Percentiles rank a stretch among this genome's conserved stretches.
These are phyloP conservation scores for Rhombomys opimus DNA, from an alignment of 2,113 vertebrate species.

Conservation along the genomic window DNA sequence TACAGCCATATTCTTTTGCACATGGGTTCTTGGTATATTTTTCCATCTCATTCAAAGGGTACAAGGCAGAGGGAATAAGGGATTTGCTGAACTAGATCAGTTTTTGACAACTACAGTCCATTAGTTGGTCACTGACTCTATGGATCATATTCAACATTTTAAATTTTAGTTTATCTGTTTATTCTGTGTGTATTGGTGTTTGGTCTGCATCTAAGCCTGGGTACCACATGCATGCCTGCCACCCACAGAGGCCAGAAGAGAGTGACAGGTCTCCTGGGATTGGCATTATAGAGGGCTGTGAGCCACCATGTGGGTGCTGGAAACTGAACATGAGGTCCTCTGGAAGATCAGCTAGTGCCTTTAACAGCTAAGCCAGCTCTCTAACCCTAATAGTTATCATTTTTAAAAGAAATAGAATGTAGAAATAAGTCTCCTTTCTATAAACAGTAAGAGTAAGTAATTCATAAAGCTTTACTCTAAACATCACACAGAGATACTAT, in stretches of 20 bases:
- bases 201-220: not conserved
- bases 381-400: slow-evolving; percentile 1
- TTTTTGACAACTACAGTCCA: slow-evolving; percentile 42
- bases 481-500: not conserved
- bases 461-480: slow-evolving; percentile 27
- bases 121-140: slow-evolving; percentile 36
- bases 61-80: not conserved
- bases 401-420: not conserved
- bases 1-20: slow-evolving; percentile 39
- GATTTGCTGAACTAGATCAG: not conserved
- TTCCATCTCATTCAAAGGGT: not conserved
- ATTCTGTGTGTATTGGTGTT: not conserved
- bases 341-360: not conserved
- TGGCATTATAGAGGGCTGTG: not conserved
- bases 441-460: slow-evolving; percentile 18
- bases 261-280: not conserved
- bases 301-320: not conserved
- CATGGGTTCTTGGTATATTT: not conserved
- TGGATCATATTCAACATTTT: slow-evolving; percentile 24
- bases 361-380: not conserved
- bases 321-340: not conserved
- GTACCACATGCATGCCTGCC: not conserved
- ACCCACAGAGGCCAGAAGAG: not conserved
- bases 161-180: not conserved
- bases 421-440: slow-evolving; percentile 45